Evolutionary conservation across 2,888 invertebrate genomes (phyloP).

Genomic region (Thymelicus sylvestris): DNA sequence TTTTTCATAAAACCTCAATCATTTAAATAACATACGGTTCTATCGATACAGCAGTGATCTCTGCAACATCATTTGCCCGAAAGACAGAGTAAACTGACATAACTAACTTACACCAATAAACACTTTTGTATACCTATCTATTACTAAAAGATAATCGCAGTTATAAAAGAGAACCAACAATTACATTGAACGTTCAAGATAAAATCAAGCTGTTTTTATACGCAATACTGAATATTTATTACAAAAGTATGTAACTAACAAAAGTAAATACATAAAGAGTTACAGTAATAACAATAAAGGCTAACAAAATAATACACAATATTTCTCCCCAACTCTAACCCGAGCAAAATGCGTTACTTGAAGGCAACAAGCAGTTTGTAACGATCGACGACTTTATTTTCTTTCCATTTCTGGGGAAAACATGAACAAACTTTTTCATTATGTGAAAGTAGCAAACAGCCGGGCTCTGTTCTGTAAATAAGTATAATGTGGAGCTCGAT

Average conservation of each 20-base stretch:
- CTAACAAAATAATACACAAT: not conserved
- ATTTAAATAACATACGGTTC: no score
- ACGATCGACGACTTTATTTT: slow-evolving; percentile 22
- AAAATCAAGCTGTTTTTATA: no score
- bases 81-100: no score
- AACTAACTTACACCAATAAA: no score
- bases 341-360: not conserved
- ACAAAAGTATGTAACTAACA: not conserved
- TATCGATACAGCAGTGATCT: no score
- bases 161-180: no score
- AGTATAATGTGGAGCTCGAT: slow-evolving; percentile 9
- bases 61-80: no score
- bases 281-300: slow-evolving; percentile 1
- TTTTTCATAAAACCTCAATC: no score
- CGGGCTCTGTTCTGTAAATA: slow-evolving; percentile 15
- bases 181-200: no score
- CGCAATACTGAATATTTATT: no score
- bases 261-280: not conserved
- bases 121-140: no score
- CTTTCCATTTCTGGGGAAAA: slow-evolving; percentile 15
- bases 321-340: not conserved
- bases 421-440: slow-evolving; percentile 8
- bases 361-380: slow-evolving; percentile 20
- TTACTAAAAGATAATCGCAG: no score
- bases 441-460: slow-evolving; percentile 13